These are phyloP conservation scores for Trichogramma evanescens DNA, from an alignment of 2,888 invertebrate species.

Conservation along the genomic window DNA sequence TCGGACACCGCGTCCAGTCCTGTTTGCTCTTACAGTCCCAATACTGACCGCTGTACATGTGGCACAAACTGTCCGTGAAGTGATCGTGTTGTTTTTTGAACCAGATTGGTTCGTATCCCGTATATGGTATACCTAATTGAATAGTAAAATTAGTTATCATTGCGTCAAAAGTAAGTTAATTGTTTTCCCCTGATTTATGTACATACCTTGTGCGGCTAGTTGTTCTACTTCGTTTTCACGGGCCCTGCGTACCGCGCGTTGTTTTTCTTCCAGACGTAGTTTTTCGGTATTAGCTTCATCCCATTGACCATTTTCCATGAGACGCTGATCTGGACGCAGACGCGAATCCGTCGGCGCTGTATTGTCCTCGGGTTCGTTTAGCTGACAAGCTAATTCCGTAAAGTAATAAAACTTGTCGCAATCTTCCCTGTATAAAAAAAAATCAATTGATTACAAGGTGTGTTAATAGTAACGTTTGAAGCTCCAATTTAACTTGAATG, in stretches of 20 bases:
- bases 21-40: slow-evolving; percentile 85
- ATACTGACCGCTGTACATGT: slow-evolving; percentile 81
- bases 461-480: background rate
- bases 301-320: slow-evolving; percentile 94
- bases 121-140: slow-evolving; percentile 57
- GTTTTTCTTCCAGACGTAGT: slow-evolving; percentile 88
- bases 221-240: slow-evolving; percentile 75
- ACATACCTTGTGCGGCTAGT: slow-evolving; percentile 55
- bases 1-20: slow-evolving; percentile 87
- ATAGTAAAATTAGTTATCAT: background rate
- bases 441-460: background rate
- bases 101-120: slow-evolving; percentile 78
- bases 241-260: slow-evolving; percentile 69
- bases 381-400: slow-evolving; percentile 88
- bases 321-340: slow-evolving; percentile 87
- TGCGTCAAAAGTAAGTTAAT: background rate
- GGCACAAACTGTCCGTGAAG: slow-evolving; percentile 62
- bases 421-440: slow-evolving; percentile 49
- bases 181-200: background rate
- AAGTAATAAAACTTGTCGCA: slow-evolving; percentile 83
- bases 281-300: slow-evolving; percentile 85
- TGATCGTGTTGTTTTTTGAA: slow-evolving; percentile 77
- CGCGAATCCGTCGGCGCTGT: slow-evolving; percentile 94
- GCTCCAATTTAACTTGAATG: too few relatives aligned
- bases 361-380: slow-evolving; percentile 89